Evolutionary conservation across 2,888 invertebrate species (phyloP).

Genomic region (Heliconius charithonia): DNA sequence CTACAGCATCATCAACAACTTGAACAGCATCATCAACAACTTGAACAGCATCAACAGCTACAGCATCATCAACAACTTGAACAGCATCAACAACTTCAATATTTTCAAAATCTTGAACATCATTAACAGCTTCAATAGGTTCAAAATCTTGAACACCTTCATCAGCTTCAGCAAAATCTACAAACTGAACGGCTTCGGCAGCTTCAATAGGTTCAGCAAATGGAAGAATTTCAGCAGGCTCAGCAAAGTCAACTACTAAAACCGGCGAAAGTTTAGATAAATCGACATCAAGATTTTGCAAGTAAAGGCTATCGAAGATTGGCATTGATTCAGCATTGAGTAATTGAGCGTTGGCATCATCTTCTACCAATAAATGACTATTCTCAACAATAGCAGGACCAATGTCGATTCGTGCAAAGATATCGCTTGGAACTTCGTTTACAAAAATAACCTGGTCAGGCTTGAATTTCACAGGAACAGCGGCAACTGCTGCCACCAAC

Average conservation of each 20-base stretch:
- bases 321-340: neutral
- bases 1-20: neutral
- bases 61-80: neutral
- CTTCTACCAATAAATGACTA: neutral
- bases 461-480: conserved; percentile 40
- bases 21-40: neutral
- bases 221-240: neutral
- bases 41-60: neutral
- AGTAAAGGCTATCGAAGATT: neutral
- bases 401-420: conserved; percentile 24
- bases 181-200: neutral
- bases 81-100: neutral
- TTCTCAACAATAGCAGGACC: conserved; percentile 43
- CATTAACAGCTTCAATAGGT: neutral
- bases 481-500: conserved; percentile 44
- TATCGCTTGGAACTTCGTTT: conserved; percentile 37
- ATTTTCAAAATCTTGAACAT: neutral
- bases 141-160: neutral
- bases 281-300: too few relatives aligned
- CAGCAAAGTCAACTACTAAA: neutral
- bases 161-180: neutral
- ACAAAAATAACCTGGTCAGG: conserved; percentile 33
- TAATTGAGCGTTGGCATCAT: neutral
- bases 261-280: neutral
- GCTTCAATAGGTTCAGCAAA: neutral